These are phyloP conservation scores for Euplexia lucipara DNA, from an alignment of 2,888 invertebrate genomes.

Conservation along the genomic window DNA sequence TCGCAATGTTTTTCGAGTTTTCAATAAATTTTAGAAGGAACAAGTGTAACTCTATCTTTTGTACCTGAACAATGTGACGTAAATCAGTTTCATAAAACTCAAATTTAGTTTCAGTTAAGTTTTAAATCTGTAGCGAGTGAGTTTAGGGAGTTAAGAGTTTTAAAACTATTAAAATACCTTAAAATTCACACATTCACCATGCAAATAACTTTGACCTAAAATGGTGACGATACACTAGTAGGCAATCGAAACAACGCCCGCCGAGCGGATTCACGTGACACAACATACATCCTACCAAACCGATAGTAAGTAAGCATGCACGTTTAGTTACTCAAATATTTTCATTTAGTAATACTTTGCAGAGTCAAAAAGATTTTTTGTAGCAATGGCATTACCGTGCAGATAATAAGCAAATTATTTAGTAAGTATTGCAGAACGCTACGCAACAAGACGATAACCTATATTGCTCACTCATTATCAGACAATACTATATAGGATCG, in stretches of 20 bases:
- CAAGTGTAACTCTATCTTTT: too few species aligned
- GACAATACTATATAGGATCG: constrained; percentile 35
- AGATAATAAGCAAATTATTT: constrained; percentile 4
- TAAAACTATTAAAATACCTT: constrained; percentile 41
- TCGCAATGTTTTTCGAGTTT: too few species aligned
- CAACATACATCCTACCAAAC: constrained; percentile 12
- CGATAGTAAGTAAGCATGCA: constrained; percentile 27
- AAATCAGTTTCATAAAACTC: too few species aligned
- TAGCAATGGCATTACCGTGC: neutral
- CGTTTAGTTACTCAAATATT: constrained; percentile 5
- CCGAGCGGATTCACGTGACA: constrained; percentile 21
- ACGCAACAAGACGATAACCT: constrained; percentile 50
- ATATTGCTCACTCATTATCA: constrained; percentile 48
- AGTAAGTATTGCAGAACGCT: constrained; percentile 28
- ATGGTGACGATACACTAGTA: constrained; percentile 37
- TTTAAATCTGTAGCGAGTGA: too few species aligned
- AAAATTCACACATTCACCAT: constrained; percentile 48
- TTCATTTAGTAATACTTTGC: neutral
- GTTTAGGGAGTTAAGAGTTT: too few species aligned
- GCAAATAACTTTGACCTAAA: constrained; percentile 43
- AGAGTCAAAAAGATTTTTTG: constrained; percentile 4
- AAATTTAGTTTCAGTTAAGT: too few species aligned
- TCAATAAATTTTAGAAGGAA: too few species aligned
- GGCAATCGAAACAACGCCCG: constrained; percentile 12
- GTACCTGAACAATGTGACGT: too few species aligned